Evolutionary conservation across 30 jellyfish, hydroid and myxozoan genomes (phyloP).

Genomic region (Cassiopea xamachana): DNA sequence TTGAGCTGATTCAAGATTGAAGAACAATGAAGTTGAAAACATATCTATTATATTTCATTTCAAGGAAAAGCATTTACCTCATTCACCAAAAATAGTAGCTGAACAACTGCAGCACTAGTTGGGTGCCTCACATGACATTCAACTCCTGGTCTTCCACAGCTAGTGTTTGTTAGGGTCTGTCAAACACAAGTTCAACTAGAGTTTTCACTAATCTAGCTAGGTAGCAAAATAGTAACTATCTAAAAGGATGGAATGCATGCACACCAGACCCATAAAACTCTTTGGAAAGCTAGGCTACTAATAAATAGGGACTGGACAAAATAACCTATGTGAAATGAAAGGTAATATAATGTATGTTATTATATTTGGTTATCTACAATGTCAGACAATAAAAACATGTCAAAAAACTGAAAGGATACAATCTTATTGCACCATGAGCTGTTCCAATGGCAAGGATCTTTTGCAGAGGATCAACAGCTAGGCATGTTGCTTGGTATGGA

Average conservation of each 20-base stretch:
- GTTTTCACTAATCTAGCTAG: background rate
- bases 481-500: conserved; percentile 97
- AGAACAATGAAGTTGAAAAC: background rate
- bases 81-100: conserved; percentile 82
- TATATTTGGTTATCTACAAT: too few relatives aligned
- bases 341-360: too few relatives aligned
- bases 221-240: background rate
- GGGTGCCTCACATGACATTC: conserved; percentile 93
- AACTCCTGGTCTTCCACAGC: conserved; percentile 99
- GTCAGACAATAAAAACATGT: too few relatives aligned
- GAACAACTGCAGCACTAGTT: conserved; percentile 83
- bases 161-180: conserved; percentile 22
- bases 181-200: background rate
- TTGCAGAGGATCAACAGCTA: conserved; percentile 95
- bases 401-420: conserved; percentile 72
- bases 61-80: conserved; percentile 67
- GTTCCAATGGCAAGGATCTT: conserved; percentile 98
- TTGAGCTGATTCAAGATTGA: background rate
- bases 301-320: background rate
- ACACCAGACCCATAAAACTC: background rate
- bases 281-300: background rate
- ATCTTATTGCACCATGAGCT: conserved; percentile 93
- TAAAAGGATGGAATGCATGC: too few relatives aligned
- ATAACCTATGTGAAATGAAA: too few relatives aligned
- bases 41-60: background rate